These are phyloP conservation scores for Labeo rohita DNA, from an alignment of 2,113 vertebrate genomes.

Conservation along the genomic window DNA sequence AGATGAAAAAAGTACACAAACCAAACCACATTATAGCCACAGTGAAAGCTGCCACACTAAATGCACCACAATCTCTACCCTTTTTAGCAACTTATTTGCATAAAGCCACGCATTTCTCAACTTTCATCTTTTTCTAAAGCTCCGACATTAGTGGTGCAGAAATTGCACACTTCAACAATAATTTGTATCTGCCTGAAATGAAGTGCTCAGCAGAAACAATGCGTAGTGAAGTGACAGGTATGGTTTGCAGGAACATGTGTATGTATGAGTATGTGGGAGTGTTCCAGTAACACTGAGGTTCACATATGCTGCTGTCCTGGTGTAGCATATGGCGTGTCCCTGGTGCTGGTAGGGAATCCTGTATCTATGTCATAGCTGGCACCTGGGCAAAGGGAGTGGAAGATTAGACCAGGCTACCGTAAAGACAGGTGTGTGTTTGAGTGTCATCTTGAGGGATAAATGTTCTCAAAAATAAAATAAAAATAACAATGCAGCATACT, in stretches of 20 bases:
- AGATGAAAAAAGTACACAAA: not conserved
- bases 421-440: not conserved
- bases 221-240: not conserved
- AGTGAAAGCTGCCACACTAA: not conserved
- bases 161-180: not conserved
- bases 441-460: not conserved
- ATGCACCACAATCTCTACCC: not conserved
- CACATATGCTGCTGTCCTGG: conserved; percentile 51
- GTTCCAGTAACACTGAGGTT: conserved; percentile 22
- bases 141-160: not conserved
- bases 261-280: conserved; percentile 28
- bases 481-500: not conserved
- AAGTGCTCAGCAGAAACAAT: conserved; percentile 5
- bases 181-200: not conserved
- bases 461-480: not conserved
- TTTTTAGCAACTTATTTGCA: not conserved
- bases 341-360: conserved; percentile 52
- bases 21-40: not conserved
- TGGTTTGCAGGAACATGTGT: conserved; percentile 8
- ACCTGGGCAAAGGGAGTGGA: not conserved
- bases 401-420: conserved; percentile 14
- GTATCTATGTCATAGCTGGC: conserved; percentile 49
- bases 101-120: not conserved
- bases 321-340: conserved; percentile 51
- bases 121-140: not conserved